phyloP scores from a whole-genome alignment of 2,888 invertebrate species.

The Trimorus sp. region DNA sequence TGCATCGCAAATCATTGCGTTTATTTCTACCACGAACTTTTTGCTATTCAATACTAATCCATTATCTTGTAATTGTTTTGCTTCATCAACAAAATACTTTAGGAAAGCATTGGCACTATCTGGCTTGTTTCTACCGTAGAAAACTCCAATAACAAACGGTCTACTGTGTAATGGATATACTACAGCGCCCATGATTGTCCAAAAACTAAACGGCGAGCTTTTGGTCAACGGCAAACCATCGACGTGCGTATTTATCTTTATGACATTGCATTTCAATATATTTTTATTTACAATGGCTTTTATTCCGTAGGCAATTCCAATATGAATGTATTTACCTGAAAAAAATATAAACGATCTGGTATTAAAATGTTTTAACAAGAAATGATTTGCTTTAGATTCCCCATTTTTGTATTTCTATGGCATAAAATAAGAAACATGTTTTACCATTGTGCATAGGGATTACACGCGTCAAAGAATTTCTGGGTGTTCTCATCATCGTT shows the following conservation, averaged over 20 bases:
- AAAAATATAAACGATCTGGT: no score
- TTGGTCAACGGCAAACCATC: slow-evolving; percentile 42
- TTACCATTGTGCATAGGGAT: no score
- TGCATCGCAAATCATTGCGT: slow-evolving; percentile 26
- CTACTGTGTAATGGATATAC: slow-evolving; percentile 2
- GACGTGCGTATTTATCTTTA: slow-evolving; percentile 26
- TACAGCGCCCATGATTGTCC: slow-evolving; percentile 16
- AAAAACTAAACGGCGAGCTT: slow-evolving; percentile 19
- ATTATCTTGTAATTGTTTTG: slow-evolving; percentile 6
- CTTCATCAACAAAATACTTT: slow-evolving; percentile 13
- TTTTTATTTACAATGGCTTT: no score
- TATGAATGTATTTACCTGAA: no score
- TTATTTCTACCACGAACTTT: slow-evolving; percentile 1
- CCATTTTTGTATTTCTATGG: no score
- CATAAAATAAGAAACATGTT: no score
- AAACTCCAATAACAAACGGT: slow-evolving; percentile 32
- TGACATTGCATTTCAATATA: no score
- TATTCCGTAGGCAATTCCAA: no score
- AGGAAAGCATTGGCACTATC: slow-evolving; percentile 21
- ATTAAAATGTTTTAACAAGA: no score
- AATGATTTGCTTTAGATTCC: no score
- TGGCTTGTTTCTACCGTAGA: slow-evolving; percentile 25
- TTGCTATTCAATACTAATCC: neutral
- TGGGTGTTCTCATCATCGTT: no score
- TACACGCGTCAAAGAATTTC: no score